Percentiles rank a stretch among this genome's conserved stretches.
These are phyloP conservation scores for Danaus chrysippus DNA, from an alignment of 2,888 invertebrate species.

Conservation along the genomic window DNA sequence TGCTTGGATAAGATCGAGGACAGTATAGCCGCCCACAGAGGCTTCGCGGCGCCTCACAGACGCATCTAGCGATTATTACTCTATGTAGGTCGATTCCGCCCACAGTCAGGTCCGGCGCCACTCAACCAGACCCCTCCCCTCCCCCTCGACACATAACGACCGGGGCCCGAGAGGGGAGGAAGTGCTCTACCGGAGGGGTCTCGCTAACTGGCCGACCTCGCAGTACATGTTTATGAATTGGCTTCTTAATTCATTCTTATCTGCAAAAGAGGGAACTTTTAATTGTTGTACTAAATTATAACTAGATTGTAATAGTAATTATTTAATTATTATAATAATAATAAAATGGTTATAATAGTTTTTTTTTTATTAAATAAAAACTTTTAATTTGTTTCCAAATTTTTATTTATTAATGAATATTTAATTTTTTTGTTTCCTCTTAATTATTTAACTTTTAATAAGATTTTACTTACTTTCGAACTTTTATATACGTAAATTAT, in stretches of 20 bases:
- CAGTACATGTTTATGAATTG: constrained; percentile 3
- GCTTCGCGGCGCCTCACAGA: constrained; percentile 67
- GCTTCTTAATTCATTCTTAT: constrained; percentile 7
- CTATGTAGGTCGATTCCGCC: constrained; percentile 73
- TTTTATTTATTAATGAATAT: no score
- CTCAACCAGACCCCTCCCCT: constrained; percentile 39
- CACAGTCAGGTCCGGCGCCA: constrained; percentile 56
- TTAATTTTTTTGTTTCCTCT: no score
- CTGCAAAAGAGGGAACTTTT: not conserved
- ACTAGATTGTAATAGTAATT: not conserved
- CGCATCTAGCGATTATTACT: constrained; percentile 73
- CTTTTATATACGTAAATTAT: no score
- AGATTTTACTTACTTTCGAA: no score
- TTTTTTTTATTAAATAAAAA: no score
- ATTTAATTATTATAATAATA: no score
- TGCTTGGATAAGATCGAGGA: not conserved
- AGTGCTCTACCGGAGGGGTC: constrained; percentile 15
- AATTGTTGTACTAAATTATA: not conserved
- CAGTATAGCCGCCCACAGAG: constrained; percentile 53
- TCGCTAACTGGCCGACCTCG: constrained; percentile 22
- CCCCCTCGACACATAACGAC: constrained; percentile 21
- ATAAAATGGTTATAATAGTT: no score
- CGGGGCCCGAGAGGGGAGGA: constrained; percentile 11
- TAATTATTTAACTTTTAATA: no score
- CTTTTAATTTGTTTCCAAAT: no score